Base-by-base conservation (phyloP, 2,113 vertebrate species). In the Microtus montanus region DNA sequence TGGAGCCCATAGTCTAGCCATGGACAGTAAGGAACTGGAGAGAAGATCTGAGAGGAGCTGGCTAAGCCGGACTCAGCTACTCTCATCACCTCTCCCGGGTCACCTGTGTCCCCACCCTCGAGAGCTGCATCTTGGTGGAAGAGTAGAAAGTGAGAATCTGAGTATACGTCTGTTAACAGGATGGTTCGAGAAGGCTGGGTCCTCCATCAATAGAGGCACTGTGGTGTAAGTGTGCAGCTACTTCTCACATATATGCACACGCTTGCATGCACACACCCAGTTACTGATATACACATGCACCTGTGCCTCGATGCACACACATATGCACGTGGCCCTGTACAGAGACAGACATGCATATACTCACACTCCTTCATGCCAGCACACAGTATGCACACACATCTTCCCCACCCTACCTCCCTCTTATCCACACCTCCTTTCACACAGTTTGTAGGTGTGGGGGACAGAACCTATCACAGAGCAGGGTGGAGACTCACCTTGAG, bases 401-500 rank as follows among this genome's bases (percentile, higher is more conserved):
- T 41, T 47, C 35, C 87, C 19, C 41, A 52, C 41, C 47, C 33
- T 71, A 28, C 58, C 15, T 22, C 44, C 47, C 54, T 41, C 10
- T 12, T 19, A 30, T 5, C 38, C 73, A 47, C 30, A n/a, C 26
- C 52, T 38, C 83, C 30, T 63, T 7, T 47, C 2, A 44, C 38
- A 26, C 1, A 2, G 77, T 77, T 77, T 74, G 82, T 83, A 92
- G 92, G 54, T 30, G 19, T 28, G n/a, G 75, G 80, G 8, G 0
- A 47, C 47, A 64, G 64, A 35, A 24, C 75, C 14, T 79, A 35
- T 71, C 52, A 89, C 91, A 89, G 70, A n/a, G 80, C 87, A 47
- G 97, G 86, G 74, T 38, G 79, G 91, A 94, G 84, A 99, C 99
- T 99, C 98, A 99, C 99, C 99, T 99, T 99, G 98, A 99, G 99